Percentiles rank a stretch among this genome's conserved stretches.
Conservation (phyloP, 1,140 invertebrate genomes). For the honey bee (Apis mellifera) region Amel_HAv3.1 CM009935.2:11621001-11621500, state of each 20-base stretch:
- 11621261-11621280: constrained; percentile 59
- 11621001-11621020: too few species aligned
- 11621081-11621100: background rate
- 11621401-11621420: background rate
- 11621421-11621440: background rate
- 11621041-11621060: too few species aligned
- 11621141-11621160: too few species aligned
- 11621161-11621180: background rate
- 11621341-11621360: constrained; percentile 34
- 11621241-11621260: constrained; percentile 51
- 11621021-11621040: too few species aligned
- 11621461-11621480: too few species aligned
- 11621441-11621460: background rate
- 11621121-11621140: background rate
- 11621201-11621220: constrained; percentile 22
- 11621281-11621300: constrained; percentile 60
- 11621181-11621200: constrained; percentile 1
- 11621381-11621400: constrained; percentile 67
- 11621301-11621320: constrained; percentile 68
- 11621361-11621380: constrained; percentile 25
- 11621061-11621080: too few species aligned
- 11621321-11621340: constrained; percentile 37
- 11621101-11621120: background rate
- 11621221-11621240: constrained; percentile 35
- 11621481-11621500: too few species aligned